Conservation (phyloP, 2,888 invertebrate species). For the Seladonia tumulorum region DNA sequence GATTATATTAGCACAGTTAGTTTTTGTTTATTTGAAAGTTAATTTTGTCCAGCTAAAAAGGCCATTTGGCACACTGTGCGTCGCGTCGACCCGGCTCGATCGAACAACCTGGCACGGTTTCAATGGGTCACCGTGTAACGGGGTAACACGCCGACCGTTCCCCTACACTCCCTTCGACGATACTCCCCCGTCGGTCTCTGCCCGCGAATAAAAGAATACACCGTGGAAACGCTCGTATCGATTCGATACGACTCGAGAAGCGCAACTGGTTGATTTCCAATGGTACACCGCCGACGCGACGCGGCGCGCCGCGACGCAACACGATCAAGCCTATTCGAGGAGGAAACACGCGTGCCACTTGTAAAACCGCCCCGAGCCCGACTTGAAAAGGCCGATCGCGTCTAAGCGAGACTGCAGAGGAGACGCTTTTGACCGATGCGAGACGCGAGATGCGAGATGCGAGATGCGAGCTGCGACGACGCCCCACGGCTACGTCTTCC, state of each 20-base stretch:
- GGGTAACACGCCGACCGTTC: not conserved
- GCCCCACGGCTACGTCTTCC: not conserved
- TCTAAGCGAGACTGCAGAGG: not conserved
- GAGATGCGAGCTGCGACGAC: not conserved
- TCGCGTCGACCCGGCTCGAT: constrained; percentile 7
- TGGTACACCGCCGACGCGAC: not conserved
- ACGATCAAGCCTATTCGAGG: constrained; percentile 12
- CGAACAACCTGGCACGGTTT: constrained; percentile 13
- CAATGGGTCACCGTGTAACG: constrained; percentile 3
- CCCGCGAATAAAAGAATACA: not conserved
- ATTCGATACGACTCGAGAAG: not conserved
- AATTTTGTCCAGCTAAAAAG: too few relatives aligned
- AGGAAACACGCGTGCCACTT: constrained; percentile 49
- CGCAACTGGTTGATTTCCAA: constrained; percentile 8
- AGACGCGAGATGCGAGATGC: not conserved
- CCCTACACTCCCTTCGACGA: not conserved
- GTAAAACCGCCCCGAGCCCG: constrained; percentile 36
- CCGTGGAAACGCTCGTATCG: not conserved
- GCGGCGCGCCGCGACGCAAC: not conserved
- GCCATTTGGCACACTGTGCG: too few relatives aligned
- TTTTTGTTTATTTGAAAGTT: too few relatives aligned
- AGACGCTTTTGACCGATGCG: not conserved
- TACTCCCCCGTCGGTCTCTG: not conserved
- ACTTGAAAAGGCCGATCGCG: constrained; percentile 51
- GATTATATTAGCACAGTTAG: too few relatives aligned